Evolutionary conservation across 2,113 vertebrate species (phyloP).

Genomic region (Colistium nudipinnis): DNA sequence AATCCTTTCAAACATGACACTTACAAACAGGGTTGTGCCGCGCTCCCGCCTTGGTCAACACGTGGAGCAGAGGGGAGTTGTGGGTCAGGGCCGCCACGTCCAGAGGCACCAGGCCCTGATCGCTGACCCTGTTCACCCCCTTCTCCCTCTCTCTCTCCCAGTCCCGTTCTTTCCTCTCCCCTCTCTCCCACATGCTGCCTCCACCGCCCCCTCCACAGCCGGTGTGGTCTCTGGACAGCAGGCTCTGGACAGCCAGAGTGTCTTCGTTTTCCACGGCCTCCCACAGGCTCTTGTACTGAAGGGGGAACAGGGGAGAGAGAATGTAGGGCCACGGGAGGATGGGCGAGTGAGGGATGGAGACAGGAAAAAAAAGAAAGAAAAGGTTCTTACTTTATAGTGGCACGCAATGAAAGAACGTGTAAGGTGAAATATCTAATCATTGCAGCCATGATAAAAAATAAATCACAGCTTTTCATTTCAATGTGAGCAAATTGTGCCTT

Average conservation of each 20-base stretch:
- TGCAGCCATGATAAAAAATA: neutral
- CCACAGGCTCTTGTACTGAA: conserved; percentile 81
- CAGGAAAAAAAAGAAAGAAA: neutral
- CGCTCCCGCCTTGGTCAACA: conserved; percentile 79
- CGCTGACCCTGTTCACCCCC: conserved; percentile 77
- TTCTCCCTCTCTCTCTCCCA: conserved; percentile 67
- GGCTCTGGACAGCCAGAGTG: conserved; percentile 76
- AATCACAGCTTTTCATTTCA: neutral
- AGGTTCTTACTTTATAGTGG: neutral
- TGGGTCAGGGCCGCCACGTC: conserved; percentile 81
- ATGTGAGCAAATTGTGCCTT: conserved; percentile 41
- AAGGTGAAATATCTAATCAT: conserved; percentile 10
- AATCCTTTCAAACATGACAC: conserved; percentile 37
- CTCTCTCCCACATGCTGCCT: conserved; percentile 62
- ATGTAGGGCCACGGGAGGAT: conserved; percentile 2
- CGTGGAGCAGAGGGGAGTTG: conserved; percentile 78
- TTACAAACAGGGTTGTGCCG: conserved; percentile 80
- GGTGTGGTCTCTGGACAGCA: conserved; percentile 71
- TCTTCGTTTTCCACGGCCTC: conserved; percentile 83
- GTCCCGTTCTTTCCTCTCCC: conserved; percentile 69
- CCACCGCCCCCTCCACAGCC: conserved; percentile 48
- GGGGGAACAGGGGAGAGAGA: conserved; percentile 24
- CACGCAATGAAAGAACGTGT: conserved; percentile 20
- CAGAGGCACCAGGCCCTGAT: conserved; percentile 81
- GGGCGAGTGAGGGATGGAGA: neutral